Evolutionary conservation across 2,888 invertebrate genomes (phyloP).

Genomic region (Caenorhabditis sp.): DNA sequence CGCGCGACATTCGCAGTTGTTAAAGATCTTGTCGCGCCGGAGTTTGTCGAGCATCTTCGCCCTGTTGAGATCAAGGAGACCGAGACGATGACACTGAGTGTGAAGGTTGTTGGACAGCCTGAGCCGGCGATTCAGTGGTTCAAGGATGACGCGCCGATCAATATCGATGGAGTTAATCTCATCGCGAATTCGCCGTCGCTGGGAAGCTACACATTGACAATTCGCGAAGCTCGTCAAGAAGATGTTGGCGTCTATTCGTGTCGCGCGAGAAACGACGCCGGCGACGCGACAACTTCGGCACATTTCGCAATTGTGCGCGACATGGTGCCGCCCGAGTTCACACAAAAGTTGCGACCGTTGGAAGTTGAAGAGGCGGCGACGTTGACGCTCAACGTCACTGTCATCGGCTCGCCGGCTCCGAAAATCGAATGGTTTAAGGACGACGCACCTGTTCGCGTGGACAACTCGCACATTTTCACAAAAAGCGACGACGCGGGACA

Average conservation of each 20-base stretch:
- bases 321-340: constrained; percentile 78
- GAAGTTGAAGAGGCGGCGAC: constrained; percentile 80
- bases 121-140: constrained; percentile 87
- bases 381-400: constrained; percentile 39
- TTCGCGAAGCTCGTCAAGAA: constrained; percentile 41
- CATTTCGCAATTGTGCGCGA: constrained; percentile 44
- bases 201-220: constrained; percentile 73
- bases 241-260: constrained; percentile 54
- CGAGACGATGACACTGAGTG: constrained; percentile 29
- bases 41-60: constrained; percentile 80
- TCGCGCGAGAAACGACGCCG: constrained; percentile 53
- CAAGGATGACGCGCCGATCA: constrained; percentile 77
- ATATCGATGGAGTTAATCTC: constrained; percentile 73
- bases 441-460: constrained; percentile 59
- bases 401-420: constrained; percentile 72
- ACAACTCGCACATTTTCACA: constrained; percentile 73
- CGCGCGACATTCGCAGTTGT: constrained; percentile 52
- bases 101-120: constrained; percentile 45
- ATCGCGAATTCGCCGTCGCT: constrained; percentile 73
- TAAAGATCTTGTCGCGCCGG: constrained; percentile 75
- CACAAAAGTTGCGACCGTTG: constrained; percentile 79
- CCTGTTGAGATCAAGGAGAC: constrained; percentile 83
- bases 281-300: constrained; percentile 67
- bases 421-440: constrained; percentile 94
- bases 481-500: constrained; percentile 76